Evolutionary conservation across 2,113 vertebrate species (phyloP).

Genomic region (Syrmaticus mikado): DNA sequence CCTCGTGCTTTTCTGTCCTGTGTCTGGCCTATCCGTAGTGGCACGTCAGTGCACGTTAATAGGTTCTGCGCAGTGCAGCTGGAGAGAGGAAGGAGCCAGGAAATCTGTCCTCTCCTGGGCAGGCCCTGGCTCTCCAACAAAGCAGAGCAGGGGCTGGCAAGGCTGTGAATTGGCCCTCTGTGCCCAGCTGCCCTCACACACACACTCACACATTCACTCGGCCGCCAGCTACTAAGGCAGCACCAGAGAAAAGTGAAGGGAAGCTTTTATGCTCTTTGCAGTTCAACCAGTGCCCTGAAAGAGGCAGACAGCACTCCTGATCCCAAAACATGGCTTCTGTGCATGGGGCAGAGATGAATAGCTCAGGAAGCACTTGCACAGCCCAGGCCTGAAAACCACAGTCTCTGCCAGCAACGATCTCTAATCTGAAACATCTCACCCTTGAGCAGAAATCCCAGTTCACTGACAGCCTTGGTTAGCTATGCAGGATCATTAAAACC

Average conservation of each 20-base stretch:
- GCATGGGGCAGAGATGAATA: rapidly evolving
- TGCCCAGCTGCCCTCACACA: slow-evolving; percentile 45
- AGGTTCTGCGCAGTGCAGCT: slow-evolving; percentile 17
- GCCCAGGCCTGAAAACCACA: rapidly evolving
- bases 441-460: not conserved
- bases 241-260: not conserved
- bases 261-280: not conserved
- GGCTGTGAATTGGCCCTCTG: slow-evolving; percentile 29
- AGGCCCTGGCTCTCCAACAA: not conserved
- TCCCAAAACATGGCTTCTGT: not conserved
- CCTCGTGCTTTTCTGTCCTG: not conserved
- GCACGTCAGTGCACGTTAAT: too few relatives aligned
- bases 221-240: not conserved
- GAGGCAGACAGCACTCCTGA: not conserved
- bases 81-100: not conserved
- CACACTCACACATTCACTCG: slow-evolving; percentile 1
- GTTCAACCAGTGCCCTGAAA: not conserved
- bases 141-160: not conserved
- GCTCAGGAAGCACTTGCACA: not conserved
- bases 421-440: not conserved
- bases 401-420: not conserved
- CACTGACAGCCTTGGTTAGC: not conserved
- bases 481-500: not conserved
- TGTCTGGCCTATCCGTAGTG: too few relatives aligned
- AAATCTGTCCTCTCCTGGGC: not conserved